phyloP scores from a whole-genome alignment of 1,140 invertebrate genomes.

The Neodiprion pinetum region DNA sequence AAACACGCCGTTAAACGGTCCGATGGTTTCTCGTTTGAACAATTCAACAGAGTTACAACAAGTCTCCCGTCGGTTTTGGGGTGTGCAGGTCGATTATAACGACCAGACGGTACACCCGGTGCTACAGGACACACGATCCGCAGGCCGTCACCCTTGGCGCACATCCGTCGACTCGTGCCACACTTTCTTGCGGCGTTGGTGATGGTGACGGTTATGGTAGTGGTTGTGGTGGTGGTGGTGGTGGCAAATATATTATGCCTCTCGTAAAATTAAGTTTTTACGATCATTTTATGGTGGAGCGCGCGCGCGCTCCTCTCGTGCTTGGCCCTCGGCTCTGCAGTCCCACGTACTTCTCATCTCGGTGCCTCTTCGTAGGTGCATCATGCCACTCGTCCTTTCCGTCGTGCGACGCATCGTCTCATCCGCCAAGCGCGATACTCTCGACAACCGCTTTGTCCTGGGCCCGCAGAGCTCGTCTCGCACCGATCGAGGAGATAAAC shows the following conservation, averaged over 20 bases:
- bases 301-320: conserved; percentile 44
- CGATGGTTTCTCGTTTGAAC: background rate
- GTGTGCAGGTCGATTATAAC: conserved; percentile 49
- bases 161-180: conserved; percentile 18
- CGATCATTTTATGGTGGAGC: conserved; percentile 63
- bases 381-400: too few species aligned
- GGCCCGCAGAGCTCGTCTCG: too few species aligned
- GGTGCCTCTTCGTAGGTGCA: background rate
- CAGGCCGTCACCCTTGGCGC: conserved; percentile 22
- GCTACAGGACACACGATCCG: background rate
- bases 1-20: background rate
- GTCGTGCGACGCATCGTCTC: background rate
- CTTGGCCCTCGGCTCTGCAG: conserved; percentile 34
- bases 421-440: background rate
- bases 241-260: conserved; percentile 62
- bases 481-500: too few species aligned
- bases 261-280: conserved; percentile 66
- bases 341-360: conserved; percentile 6
- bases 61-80: too few species aligned
- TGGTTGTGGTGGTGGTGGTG: conserved; percentile 45
- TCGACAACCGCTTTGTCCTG: too few species aligned
- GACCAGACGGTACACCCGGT: conserved; percentile 19
- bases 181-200: conserved; percentile 7
- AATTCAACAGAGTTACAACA: too few species aligned
- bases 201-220: conserved; percentile 54